A percentile compares a stretch with the other conserved stretches of the same genome.
phyloP scores from a whole-genome alignment of 1,140 invertebrate genomes.

The Rhagoletis zephyria region DNA sequence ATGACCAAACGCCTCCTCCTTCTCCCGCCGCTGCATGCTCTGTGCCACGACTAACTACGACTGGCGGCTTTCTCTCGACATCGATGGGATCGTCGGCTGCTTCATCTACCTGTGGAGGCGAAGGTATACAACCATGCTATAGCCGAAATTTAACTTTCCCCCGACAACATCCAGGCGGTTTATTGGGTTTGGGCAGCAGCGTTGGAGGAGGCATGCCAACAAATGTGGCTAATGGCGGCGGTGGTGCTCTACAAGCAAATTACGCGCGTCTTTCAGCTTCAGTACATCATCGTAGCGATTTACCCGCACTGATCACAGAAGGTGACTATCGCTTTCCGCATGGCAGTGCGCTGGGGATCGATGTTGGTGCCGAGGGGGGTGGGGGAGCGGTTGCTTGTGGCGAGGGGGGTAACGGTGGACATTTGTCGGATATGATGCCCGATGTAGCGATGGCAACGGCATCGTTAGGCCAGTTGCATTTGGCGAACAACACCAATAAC shows the following conservation, averaged over 20 bases:
- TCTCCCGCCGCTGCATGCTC: slow-evolving; percentile 65
- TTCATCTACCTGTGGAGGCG: slow-evolving; percentile 65
- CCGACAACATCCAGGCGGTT: slow-evolving; percentile 73
- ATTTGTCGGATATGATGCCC: slow-evolving; percentile 87
- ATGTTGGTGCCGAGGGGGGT: slow-evolving; percentile 62
- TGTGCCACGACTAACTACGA: slow-evolving; percentile 61
- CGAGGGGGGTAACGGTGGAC: slow-evolving; percentile 75
- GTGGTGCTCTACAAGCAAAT: slow-evolving; percentile 62
- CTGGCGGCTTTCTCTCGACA: slow-evolving; percentile 63
- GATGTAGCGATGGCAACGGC: slow-evolving; percentile 91
- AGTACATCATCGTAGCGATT: slow-evolving; percentile 74
- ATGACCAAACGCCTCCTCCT: slow-evolving; percentile 68
- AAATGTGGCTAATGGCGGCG: slow-evolving; percentile 56
- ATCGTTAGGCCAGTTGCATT: slow-evolving; percentile 80
- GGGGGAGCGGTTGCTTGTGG: slow-evolving; percentile 59
- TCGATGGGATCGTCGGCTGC: slow-evolving; percentile 63
- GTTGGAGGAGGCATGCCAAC: slow-evolving; percentile 59
- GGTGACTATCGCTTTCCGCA: slow-evolving; percentile 75
- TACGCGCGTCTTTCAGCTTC: slow-evolving; percentile 66
- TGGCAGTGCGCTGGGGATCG: slow-evolving; percentile 62
- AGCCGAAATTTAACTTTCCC: slow-evolving; percentile 78
- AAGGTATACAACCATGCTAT: slow-evolving; percentile 68
- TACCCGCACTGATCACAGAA: slow-evolving; percentile 79
- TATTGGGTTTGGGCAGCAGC: slow-evolving; percentile 62
- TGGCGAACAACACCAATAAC: slow-evolving; percentile 59